Percentiles rank a stretch among this genome's conserved stretches.
Evolutionary conservation across 2,797 vertebrate species (phyloP).

Genomic region (Clamator glandarius): DNA sequence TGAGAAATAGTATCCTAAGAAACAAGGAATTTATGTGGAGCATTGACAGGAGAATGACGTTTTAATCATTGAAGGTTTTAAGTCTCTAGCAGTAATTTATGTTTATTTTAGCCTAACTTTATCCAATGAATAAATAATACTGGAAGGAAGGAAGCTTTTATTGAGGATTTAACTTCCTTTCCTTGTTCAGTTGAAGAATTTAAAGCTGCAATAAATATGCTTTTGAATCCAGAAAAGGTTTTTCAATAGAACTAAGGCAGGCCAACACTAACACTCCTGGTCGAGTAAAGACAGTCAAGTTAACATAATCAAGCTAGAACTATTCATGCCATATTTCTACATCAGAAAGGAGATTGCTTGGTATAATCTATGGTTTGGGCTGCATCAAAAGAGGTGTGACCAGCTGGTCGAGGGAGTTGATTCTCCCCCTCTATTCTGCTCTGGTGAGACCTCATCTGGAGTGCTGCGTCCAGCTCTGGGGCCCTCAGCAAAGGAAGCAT

Average conservation of each 20-base stretch:
- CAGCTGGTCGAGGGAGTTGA: too few relatives aligned
- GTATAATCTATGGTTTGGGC: background rate
- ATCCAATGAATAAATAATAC: conserved; percentile 6
- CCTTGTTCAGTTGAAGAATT: conserved; percentile 13
- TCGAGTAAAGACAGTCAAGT: background rate
- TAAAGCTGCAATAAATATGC: background rate
- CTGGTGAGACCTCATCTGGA: too few relatives aligned
- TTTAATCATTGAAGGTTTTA: conserved; percentile 14
- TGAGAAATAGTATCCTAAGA: background rate
- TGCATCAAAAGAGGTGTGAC: too few relatives aligned
- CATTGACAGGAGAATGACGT: background rate
- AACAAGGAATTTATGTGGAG: background rate
- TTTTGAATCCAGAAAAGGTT: conserved; percentile 3
- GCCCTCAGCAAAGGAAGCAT: too few relatives aligned
- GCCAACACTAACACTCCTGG: conserved; percentile 8
- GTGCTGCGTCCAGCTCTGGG: too few relatives aligned
- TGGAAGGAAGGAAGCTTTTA: conserved; percentile 46
- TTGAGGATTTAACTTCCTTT: conserved; percentile 16
- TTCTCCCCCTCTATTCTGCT: too few relatives aligned
- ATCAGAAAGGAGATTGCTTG: background rate
- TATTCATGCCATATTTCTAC: background rate
- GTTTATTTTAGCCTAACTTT: conserved; percentile 53
- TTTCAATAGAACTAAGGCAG: background rate
- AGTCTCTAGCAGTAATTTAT: background rate
- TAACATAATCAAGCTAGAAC: background rate